Base-by-base conservation (phyloP, 2,113 vertebrate species). In the Colinus virginianus region DNA sequence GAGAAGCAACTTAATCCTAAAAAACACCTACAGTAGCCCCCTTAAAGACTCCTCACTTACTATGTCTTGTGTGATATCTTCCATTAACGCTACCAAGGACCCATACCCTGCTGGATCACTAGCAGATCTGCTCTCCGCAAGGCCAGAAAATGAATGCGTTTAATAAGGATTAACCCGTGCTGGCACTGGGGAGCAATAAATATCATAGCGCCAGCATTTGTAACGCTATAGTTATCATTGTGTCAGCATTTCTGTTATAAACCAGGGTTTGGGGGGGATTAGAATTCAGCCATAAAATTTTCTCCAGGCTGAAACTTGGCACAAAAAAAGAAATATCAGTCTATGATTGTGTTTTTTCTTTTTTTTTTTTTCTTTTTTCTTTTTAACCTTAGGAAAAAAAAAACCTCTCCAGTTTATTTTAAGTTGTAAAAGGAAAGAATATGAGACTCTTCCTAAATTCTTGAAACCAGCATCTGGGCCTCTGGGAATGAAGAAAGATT, bases 181-280 rank as follows among this genome's bases (percentile, higher is more conserved):
- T 95, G 97, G 97, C 97, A 97, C 90, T 26, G 13, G 96, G 96
- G 98, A 97, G 93, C 89, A 95, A 95, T 97, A 98, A 98, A 98
- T 98, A 97, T 95, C 95, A 64, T 83, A 90, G 75, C 59, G 2
- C 88, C 90, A 96, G 87, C 88, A 91, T 96, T 82, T 6, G 95
- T 96, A 96, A 97, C 91, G 88, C 93, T 95, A 85, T 87, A 97
- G 82, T 96, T 96, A 96, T 96, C 95, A 91, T 94, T 89, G 90
- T 97, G 97, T 98, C 97, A 97, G 97, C 96, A 68, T 97, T 97
- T 97, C 96, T 98, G 87, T 89, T 97, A 97, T 95, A 97, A 97
- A 97, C 97, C 97, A 97, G 96, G 91, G 97, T 82, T 97, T 97
- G 95, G 95, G 94, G 59, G 91, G 96, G 94, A 98, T 98, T 97